Percentiles rank a stretch among this genome's conserved stretches.
Evolutionary conservation across 2,797 vertebrate species (phyloP).

Genomic region (Sebastes aleutianus): DNA sequence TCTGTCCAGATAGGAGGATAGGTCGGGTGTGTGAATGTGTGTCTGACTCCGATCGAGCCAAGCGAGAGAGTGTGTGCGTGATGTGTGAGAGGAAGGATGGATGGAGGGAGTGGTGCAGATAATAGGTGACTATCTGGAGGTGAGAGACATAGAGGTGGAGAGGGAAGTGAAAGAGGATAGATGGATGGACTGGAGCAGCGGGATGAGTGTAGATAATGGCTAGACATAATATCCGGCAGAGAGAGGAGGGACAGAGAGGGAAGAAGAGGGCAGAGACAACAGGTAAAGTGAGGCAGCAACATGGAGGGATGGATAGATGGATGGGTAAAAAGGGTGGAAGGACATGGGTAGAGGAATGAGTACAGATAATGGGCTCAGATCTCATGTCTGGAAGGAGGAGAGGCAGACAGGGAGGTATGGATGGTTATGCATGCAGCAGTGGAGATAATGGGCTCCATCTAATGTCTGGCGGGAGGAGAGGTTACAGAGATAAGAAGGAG

Average conservation of each 20-base stretch:
- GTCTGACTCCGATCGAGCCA: neutral
- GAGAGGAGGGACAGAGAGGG: conserved; percentile 45
- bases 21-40: conserved; percentile 38
- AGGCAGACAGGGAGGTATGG: conserved; percentile 27
- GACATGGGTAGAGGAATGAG: conserved; percentile 34
- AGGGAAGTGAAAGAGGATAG: conserved; percentile 64
- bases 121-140: conserved; percentile 70
- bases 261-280: conserved; percentile 30
- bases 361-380: conserved; percentile 51
- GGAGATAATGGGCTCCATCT: conserved; percentile 62
- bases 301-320: conserved; percentile 19
- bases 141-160: conserved; percentile 66
- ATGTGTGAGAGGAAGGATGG: conserved; percentile 53
- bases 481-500: conserved; percentile 50
- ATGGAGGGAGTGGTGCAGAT: conserved; percentile 55
- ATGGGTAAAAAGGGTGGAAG: conserved; percentile 25
- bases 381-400: conserved; percentile 52
- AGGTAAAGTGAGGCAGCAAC: conserved; percentile 47
- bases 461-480: conserved; percentile 55
- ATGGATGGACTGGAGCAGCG: conserved; percentile 64
- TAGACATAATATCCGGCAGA: conserved; percentile 71
- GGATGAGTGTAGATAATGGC: conserved; percentile 76
- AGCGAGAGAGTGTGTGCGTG: neutral
- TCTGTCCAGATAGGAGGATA: conserved; percentile 17
- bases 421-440: conserved; percentile 32